Evolutionary conservation across 2,113 vertebrate species (phyloP).

Genomic region (Pelusios castaneus): DNA sequence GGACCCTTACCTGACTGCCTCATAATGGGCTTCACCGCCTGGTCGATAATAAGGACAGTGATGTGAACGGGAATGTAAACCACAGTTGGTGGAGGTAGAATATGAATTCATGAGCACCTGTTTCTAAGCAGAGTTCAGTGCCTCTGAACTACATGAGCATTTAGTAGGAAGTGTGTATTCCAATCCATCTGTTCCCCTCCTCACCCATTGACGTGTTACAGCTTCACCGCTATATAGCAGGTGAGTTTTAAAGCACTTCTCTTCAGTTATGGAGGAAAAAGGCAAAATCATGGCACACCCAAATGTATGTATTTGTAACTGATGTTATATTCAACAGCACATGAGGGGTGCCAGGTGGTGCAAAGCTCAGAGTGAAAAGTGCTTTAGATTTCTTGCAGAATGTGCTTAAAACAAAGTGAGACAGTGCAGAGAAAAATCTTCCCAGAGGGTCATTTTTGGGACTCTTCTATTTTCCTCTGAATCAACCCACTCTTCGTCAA

Average conservation of each 20-base stretch:
- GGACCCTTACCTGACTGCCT: slow-evolving; percentile 42
- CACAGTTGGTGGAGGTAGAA: not conserved
- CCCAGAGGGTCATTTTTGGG: rapidly evolving
- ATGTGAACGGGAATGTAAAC: slow-evolving; percentile 48
- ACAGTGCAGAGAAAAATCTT: not conserved
- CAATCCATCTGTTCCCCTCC: slow-evolving; percentile 38
- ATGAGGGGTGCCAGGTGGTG: not conserved
- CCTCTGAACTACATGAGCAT: not conserved
- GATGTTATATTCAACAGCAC: not conserved
- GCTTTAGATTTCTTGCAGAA: not conserved
- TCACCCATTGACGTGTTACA: not conserved
- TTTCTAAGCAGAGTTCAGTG: slow-evolving; percentile 28
- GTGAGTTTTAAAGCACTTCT: not conserved
- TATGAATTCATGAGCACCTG: slow-evolving; percentile 1
- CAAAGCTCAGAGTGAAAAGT: not conserved
- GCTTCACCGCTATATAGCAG: not conserved
- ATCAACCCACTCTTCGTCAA: not conserved
- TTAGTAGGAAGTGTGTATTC: not conserved
- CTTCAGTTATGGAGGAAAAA: not conserved
- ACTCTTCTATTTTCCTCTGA: not conserved
- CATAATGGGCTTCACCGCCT: slow-evolving; percentile 50
- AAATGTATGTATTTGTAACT: not conserved
- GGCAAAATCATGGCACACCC: not conserved
- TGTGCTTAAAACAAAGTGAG: not conserved
- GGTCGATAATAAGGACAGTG: slow-evolving; percentile 57